Evolutionary conservation across 2,888 invertebrate genomes (phyloP).

Genomic region (Phyllotreta striolata): DNA sequence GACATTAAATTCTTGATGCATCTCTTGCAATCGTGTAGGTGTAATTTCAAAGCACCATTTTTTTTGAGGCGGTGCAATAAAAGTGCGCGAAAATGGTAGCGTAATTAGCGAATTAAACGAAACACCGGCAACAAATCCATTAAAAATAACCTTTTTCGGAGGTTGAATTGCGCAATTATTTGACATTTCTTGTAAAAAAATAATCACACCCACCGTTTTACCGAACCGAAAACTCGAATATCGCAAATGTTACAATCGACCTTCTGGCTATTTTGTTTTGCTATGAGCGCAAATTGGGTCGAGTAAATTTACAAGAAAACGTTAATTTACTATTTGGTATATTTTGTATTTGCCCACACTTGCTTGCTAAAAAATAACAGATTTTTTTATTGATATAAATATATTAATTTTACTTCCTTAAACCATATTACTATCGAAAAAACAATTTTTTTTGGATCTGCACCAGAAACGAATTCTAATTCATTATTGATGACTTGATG

Average conservation of each 20-base stretch:
- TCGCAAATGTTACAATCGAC: constrained; percentile 7
- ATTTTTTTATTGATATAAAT: too few relatives aligned
- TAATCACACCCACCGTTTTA: constrained; percentile 11
- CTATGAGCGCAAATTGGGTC: constrained; percentile 10
- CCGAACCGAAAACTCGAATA: constrained; percentile 10
- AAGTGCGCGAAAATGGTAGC: constrained; percentile 7
- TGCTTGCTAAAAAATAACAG: too few relatives aligned
- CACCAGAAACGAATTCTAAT: too few relatives aligned
- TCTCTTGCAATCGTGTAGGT: constrained; percentile 10
- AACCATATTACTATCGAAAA: too few relatives aligned
- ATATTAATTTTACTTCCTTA: too few relatives aligned
- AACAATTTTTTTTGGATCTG: too few relatives aligned
- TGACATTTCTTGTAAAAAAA: constrained; percentile 11
- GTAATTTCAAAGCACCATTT: neutral
- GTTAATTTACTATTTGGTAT: too few relatives aligned
- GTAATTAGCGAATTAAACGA: neutral
- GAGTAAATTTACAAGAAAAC: constrained; percentile 4
- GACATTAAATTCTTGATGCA: constrained; percentile 7
- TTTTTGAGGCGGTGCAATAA: neutral
- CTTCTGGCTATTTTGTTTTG: constrained; percentile 13
- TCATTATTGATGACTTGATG: too few relatives aligned
- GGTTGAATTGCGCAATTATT: constrained; percentile 30
- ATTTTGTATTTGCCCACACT: too few relatives aligned
- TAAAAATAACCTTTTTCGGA: constrained; percentile 34
- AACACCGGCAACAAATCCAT: constrained; percentile 1